Percentiles rank a stretch among this genome's conserved stretches.
These are phyloP conservation scores for Stegodyphus mimosarum DNA, from an alignment of 1,140 invertebrate genomes.

Conservation along the genomic window DNA sequence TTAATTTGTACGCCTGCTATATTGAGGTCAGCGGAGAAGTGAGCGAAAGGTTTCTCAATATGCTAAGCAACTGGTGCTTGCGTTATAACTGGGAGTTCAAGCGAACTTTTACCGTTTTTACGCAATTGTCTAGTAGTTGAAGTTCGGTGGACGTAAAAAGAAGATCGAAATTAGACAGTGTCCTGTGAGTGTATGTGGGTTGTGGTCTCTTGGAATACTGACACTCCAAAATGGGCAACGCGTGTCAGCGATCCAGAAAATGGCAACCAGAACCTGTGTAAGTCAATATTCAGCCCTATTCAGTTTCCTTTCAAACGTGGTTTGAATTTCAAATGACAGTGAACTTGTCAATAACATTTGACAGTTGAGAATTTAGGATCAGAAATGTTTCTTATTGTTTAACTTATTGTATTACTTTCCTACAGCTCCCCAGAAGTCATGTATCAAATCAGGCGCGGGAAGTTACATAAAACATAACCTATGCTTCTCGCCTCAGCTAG, in stretches of 20 bases:
- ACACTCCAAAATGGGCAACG: conserved; percentile 36
- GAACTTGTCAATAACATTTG: too few species aligned
- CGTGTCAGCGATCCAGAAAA: conserved; percentile 54
- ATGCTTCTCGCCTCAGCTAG: too few species aligned
- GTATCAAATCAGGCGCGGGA: too few species aligned
- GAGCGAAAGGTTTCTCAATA: conserved; percentile 38
- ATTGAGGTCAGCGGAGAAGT: background rate
- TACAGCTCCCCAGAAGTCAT: too few species aligned
- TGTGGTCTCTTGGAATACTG: background rate
- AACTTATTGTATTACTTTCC: too few species aligned
- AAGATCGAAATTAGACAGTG: background rate
- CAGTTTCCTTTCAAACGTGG: too few species aligned
- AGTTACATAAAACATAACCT: too few species aligned
- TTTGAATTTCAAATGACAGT: too few species aligned
- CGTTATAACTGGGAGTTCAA: conserved; percentile 27
- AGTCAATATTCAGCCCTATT: conserved; percentile 1
- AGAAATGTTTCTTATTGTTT: too few species aligned
- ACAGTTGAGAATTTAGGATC: too few species aligned
- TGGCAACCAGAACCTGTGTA: conserved; percentile 57
- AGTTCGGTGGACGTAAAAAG: background rate
- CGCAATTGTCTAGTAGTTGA: conserved; percentile 8
- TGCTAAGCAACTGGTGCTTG: conserved; percentile 9
- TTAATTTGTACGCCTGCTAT: background rate
- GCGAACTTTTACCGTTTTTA: conserved; percentile 13
- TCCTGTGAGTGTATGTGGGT: background rate